A percentile compares a stretch with the other conserved stretches of the same genome.
Evolutionary conservation across 2,113 vertebrate genomes (phyloP).

Genomic region (Gadus chalcogrammus): DNA sequence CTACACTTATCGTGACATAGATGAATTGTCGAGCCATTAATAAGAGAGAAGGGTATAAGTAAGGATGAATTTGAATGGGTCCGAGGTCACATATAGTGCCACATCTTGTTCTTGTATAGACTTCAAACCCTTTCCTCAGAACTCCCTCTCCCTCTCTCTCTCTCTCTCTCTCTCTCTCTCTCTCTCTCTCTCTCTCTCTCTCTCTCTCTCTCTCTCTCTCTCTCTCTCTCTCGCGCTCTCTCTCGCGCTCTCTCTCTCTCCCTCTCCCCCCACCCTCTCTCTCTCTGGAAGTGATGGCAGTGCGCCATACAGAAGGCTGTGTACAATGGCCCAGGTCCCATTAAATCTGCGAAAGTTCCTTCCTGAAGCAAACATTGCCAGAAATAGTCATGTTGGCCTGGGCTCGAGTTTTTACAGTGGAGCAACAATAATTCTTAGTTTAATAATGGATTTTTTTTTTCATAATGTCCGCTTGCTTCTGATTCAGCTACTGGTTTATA

Average conservation of each 20-base stretch:
- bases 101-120: constrained; percentile 50
- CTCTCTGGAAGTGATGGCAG: constrained; percentile 75
- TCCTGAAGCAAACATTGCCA: constrained; percentile 93
- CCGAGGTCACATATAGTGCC: constrained; percentile 42
- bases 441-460: constrained; percentile 94
- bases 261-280: constrained; percentile 47
- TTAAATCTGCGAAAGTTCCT: constrained; percentile 97
- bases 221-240: constrained; percentile 53
- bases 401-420: constrained; percentile 75
- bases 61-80: constrained; percentile 18
- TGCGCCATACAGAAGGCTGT: constrained; percentile 92
- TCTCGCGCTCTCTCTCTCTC: constrained; percentile 33
- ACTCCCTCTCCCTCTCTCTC: not conserved
- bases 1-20: too few relatives aligned
- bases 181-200: not conserved
- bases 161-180: constrained; percentile 53
- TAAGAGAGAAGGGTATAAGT: constrained; percentile 24
- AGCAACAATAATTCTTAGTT: constrained; percentile 87
- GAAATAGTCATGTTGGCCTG: constrained; percentile 94
- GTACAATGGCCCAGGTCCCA: constrained; percentile 96
- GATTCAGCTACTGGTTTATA: constrained; percentile 37
- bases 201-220: constrained; percentile 53
- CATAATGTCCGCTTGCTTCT: constrained; percentile 68
- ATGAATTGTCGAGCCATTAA: constrained; percentile 3
- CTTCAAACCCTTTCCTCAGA: constrained; percentile 74